A percentile compares a stretch with the other conserved stretches of the same genome.
Evolutionary conservation across 2,113 vertebrate species (phyloP).

Genomic region (Cynoglossus semilaevis): DNA sequence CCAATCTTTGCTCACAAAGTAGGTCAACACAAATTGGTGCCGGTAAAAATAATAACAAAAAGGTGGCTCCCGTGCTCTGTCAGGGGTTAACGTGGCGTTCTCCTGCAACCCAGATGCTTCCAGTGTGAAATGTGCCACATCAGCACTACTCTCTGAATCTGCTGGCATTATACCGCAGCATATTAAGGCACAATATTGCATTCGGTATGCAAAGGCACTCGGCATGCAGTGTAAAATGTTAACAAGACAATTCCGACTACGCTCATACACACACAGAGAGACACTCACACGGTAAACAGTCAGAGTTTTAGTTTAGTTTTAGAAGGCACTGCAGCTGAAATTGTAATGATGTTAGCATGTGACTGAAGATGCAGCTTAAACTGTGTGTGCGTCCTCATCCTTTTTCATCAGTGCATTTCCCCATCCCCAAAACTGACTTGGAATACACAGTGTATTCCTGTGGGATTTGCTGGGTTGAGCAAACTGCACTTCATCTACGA

Average conservation of each 20-base stretch:
- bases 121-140: slow-evolving; percentile 49
- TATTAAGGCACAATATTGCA: slow-evolving; percentile 55
- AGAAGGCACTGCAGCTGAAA: slow-evolving; percentile 58
- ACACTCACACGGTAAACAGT: slow-evolving; percentile 56
- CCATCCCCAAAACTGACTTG: slow-evolving; percentile 58
- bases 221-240: slow-evolving; percentile 53
- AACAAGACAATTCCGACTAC: slow-evolving; percentile 53
- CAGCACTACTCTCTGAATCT: slow-evolving; percentile 54
- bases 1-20: slow-evolving; percentile 59
- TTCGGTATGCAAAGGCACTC: slow-evolving; percentile 34
- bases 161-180: slow-evolving; percentile 40
- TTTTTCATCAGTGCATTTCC: slow-evolving; percentile 63
- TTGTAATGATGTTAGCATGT: slow-evolving; percentile 66
- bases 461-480: slow-evolving; percentile 45
- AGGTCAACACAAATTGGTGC: slow-evolving; percentile 58
- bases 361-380: slow-evolving; percentile 37
- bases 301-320: slow-evolving; percentile 63
- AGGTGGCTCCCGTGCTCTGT: slow-evolving; percentile 53
- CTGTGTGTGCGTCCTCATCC: slow-evolving; percentile 42
- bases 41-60: slow-evolving; percentile 69
- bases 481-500: slow-evolving; percentile 59
- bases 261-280: slow-evolving; percentile 37
- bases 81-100: slow-evolving; percentile 42
- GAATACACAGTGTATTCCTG: slow-evolving; percentile 55
- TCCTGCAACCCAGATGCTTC: slow-evolving; percentile 35